phyloP scores from a whole-genome alignment of 1,140 invertebrate genomes.

The Halesus radiatus region DNA sequence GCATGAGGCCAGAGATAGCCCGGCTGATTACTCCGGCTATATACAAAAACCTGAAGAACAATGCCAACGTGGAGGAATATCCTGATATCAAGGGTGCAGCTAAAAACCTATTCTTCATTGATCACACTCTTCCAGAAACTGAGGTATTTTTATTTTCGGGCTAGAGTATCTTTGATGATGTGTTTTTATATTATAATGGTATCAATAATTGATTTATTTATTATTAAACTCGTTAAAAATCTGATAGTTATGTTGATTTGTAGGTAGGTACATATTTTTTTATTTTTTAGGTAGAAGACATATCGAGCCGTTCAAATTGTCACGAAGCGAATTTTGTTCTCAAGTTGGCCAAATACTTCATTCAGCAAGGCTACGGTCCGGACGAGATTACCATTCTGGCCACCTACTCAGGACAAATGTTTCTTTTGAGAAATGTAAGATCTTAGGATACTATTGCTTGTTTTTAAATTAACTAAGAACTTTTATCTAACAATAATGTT shows the following conservation, averaged over 20 bases:
- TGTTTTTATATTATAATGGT: no score
- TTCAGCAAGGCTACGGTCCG: conserved; percentile 72
- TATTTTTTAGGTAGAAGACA: conserved; percentile 65
- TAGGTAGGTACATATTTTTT: no score
- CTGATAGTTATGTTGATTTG: no score
- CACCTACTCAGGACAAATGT: conserved; percentile 78
- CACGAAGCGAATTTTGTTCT: conserved; percentile 74
- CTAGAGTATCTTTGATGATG: no score
- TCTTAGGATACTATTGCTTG: no score
- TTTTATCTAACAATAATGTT: no score
- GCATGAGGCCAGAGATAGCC: conserved; percentile 78
- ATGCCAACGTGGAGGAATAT: conserved; percentile 69
- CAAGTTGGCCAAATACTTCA: conserved; percentile 72
- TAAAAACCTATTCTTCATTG: conserved; percentile 75
- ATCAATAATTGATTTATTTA: no score
- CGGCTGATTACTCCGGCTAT: conserved; percentile 75
- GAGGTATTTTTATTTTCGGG: conserved; percentile 51
- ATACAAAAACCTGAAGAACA: conserved; percentile 72
- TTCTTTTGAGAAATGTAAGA: conserved; percentile 64
- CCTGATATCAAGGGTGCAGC: conserved; percentile 68
- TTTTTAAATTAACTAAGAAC: no score
- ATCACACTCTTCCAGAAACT: conserved; percentile 71
- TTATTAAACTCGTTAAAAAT: no score
- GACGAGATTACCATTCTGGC: conserved; percentile 77
- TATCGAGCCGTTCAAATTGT: conserved; percentile 71